These are phyloP conservation scores for Leontocebus nigricollis DNA, from an alignment of 2,797 vertebrate genomes.

Conservation along the genomic window DNA sequence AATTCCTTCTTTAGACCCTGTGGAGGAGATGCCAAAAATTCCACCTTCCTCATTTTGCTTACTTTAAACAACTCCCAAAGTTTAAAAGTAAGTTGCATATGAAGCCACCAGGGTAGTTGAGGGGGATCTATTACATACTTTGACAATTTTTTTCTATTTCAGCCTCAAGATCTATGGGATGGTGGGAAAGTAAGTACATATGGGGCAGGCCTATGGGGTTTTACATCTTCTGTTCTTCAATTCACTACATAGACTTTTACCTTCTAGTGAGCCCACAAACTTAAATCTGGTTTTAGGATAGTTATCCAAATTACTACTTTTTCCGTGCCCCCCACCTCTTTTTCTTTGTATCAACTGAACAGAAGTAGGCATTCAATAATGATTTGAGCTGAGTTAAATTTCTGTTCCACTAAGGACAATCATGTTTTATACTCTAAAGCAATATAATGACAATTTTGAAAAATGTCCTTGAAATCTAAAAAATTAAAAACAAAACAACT, in stretches of 20 bases:
- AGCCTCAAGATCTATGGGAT: background rate
- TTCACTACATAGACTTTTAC: background rate
- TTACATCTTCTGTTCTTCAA: background rate
- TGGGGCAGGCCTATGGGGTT: background rate
- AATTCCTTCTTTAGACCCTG: background rate
- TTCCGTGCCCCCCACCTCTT: background rate
- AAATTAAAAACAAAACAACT: background rate
- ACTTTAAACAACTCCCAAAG: background rate
- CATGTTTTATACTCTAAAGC: background rate
- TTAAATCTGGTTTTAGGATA: background rate
- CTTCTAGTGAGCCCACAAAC: background rate
- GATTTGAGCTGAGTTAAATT: conserved; percentile 1
- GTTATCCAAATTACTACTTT: background rate
- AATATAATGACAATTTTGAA: background rate
- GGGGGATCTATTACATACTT: background rate
- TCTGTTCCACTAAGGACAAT: background rate
- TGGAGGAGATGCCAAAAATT: background rate
- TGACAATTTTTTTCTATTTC: background rate
- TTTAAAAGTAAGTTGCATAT: background rate
- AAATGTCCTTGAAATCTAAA: background rate
- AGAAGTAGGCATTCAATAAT: background rate
- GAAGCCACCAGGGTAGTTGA: background rate
- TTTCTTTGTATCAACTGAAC: background rate
- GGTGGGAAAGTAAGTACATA: background rate
- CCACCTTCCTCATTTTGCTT: background rate